Evolutionary conservation across 2,797 vertebrate genomes (phyloP).

Genomic region (Parambassis ranga): DNA sequence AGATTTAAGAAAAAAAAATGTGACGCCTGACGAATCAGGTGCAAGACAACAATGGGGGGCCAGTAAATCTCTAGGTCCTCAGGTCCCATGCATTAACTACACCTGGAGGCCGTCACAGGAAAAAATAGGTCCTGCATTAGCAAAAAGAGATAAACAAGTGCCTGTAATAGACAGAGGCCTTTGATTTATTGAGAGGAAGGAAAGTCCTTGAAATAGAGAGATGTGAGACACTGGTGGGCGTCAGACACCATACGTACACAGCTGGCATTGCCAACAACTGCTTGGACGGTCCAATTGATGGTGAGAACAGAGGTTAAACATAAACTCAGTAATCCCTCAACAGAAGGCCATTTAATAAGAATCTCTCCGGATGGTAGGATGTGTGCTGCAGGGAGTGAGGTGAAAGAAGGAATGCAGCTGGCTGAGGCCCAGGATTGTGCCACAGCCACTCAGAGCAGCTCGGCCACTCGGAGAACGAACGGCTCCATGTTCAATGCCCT

Average conservation of each 20-base stretch:
- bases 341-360: conserved; percentile 57
- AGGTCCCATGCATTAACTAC: background rate
- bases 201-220: background rate
- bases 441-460: conserved; percentile 16
- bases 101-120: background rate
- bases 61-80: background rate
- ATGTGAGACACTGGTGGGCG: conserved; percentile 13
- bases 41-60: background rate
- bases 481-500: conserved; percentile 11
- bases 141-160: conserved; percentile 29
- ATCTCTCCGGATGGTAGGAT: conserved; percentile 14
- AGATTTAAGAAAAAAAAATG: background rate
- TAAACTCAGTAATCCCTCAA: conserved; percentile 63
- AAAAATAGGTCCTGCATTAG: background rate
- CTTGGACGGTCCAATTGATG: conserved; percentile 23
- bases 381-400: conserved; percentile 7
- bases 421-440: conserved; percentile 35
- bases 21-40: background rate
- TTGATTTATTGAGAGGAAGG: conserved; percentile 1
- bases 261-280: conserved; percentile 19
- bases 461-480: background rate
- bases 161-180: background rate
- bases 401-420: conserved; percentile 29
- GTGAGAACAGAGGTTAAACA: conserved; percentile 63
- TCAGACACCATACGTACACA: conserved; percentile 30